Conservation (phyloP, 1,140 invertebrate species). For the Trachelipus rathkii region DNA sequence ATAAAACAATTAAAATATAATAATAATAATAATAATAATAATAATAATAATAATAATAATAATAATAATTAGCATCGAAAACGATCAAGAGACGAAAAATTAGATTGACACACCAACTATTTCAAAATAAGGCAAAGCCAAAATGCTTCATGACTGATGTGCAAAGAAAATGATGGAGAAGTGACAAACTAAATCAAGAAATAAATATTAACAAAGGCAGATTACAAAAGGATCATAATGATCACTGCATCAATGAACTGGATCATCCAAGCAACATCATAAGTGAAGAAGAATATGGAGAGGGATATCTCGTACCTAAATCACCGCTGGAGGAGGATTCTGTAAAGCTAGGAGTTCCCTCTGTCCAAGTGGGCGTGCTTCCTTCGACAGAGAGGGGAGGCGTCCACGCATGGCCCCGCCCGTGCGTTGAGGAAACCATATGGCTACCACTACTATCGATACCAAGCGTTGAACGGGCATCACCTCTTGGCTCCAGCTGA, state of each 20-base stretch:
- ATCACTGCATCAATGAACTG: slow-evolving; percentile 4
- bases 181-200: background rate
- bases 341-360: slow-evolving; percentile 94
- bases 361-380: slow-evolving; percentile 92
- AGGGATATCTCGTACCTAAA: slow-evolving; percentile 59
- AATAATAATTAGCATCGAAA: no score
- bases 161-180: background rate
- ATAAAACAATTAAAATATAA: no score
- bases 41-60: no score
- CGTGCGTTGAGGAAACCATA: slow-evolving; percentile 54
- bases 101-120: no score
- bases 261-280: background rate
- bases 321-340: slow-evolving; percentile 91
- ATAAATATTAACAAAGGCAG: background rate
- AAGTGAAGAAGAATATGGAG: slow-evolving; percentile 20
- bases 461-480: slow-evolving; percentile 65
- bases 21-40: no score
- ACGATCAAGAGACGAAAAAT: no score
- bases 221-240: background rate
- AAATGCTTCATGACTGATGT: no score
- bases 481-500: slow-evolving; percentile 59
- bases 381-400: slow-evolving; percentile 81
- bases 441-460: slow-evolving; percentile 58
- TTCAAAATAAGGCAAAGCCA: no score
- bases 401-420: slow-evolving; percentile 66